Evolutionary conservation across 2,113 vertebrate genomes (phyloP).

Genomic region (Dipodomys ordii): DNA sequence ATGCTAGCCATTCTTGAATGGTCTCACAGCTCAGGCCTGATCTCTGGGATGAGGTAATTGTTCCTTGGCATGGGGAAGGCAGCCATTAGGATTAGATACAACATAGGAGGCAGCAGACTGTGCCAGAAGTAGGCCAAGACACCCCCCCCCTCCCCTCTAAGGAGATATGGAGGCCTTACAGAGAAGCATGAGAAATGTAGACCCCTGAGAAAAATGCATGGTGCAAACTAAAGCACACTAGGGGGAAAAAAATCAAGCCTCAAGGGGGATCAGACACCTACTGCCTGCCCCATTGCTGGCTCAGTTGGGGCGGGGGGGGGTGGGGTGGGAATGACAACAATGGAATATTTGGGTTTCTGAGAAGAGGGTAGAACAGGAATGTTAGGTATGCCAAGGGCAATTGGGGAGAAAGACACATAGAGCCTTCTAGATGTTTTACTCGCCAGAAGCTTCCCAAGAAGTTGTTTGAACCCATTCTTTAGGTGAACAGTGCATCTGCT

Average conservation of each 20-base stretch:
- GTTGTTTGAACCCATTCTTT: neutral
- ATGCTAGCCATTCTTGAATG: conserved; percentile 30
- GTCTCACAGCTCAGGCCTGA: neutral
- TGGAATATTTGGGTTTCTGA: neutral
- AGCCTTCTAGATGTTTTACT: conserved; percentile 13
- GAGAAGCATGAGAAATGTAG: conserved; percentile 54
- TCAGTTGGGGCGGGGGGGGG: neutral
- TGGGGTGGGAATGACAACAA: neutral
- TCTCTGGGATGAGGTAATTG: conserved; percentile 23
- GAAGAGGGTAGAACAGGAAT: neutral
- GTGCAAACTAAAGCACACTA: conserved; percentile 36
- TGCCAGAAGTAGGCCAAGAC: conserved; percentile 14
- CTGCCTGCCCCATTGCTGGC: neutral
- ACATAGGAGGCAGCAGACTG: neutral
- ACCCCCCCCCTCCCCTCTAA: neutral
- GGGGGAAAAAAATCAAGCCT: conserved; percentile 19
- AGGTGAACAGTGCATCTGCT: neutral
- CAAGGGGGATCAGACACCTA: neutral
- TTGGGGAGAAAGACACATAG: neutral
- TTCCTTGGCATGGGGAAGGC: neutral
- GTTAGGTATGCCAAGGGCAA: neutral
- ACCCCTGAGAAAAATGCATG: conserved; percentile 78
- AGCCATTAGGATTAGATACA: neutral
- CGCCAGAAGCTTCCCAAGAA: conserved; percentile 31
- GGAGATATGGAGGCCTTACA: neutral